Percentiles rank a stretch among this genome's conserved stretches.
These are phyloP conservation scores for Albula glossodonta DNA, from an alignment of 2,113 vertebrate genomes.

Conservation along the genomic window DNA sequence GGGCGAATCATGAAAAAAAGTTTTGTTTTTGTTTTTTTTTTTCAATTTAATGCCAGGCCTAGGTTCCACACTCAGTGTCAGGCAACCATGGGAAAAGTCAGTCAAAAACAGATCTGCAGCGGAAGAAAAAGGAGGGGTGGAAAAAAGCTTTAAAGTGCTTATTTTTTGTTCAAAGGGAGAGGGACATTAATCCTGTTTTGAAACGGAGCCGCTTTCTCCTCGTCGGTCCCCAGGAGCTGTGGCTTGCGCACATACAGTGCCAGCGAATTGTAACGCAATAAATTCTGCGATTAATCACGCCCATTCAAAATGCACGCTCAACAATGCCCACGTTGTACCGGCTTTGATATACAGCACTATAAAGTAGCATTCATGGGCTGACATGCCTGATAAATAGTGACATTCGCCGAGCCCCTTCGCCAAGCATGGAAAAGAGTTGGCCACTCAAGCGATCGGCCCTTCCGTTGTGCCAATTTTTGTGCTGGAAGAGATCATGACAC, in stretches of 20 bases:
- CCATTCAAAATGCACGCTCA: background rate
- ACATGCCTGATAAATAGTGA: slow-evolving; percentile 10
- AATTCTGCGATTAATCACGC: slow-evolving; percentile 1
- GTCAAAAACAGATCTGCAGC: background rate
- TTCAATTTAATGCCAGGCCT: background rate
- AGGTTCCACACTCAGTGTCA: background rate
- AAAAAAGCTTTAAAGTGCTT: background rate
- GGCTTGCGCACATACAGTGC: background rate
- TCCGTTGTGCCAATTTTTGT: background rate
- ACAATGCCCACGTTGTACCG: background rate
- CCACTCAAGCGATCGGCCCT: background rate
- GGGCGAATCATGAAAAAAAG: background rate
- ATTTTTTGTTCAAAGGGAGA: background rate
- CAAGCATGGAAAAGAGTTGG: background rate
- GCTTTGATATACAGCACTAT: background rate
- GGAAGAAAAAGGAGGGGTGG: too few relatives aligned
- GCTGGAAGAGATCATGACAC: background rate
- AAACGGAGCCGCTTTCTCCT: background rate
- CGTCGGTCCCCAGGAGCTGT: background rate
- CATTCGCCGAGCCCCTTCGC: background rate
- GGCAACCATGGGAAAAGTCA: background rate
- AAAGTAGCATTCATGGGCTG: background rate
- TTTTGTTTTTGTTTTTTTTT: background rate
- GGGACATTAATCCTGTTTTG: slow-evolving; percentile 11
- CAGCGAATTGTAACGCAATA: background rate